phyloP scores from a whole-genome alignment of 1,140 invertebrate species.

The Pogonomyrmex californicus region DNA sequence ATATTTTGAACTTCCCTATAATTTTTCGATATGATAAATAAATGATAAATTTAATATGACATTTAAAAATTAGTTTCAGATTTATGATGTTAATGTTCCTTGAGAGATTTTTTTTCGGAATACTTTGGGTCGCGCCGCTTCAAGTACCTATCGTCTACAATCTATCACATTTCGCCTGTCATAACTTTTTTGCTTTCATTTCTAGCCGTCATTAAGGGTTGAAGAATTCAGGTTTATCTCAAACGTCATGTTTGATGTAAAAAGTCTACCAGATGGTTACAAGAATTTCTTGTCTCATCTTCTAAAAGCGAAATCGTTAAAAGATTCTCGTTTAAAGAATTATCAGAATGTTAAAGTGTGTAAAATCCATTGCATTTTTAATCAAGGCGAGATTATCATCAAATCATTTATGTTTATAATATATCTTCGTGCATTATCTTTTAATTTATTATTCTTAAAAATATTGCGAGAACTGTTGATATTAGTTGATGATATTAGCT shows the following conservation, averaged over 20 bases:
- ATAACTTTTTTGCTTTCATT: neutral
- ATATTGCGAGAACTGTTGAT: neutral
- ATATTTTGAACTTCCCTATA: neutral
- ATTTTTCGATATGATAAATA: neutral
- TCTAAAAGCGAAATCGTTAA: neutral
- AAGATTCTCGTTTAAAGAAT: neutral
- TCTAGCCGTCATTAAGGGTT: neutral
- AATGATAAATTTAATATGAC: neutral
- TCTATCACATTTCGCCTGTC: constrained; percentile 4
- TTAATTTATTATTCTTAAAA: neutral
- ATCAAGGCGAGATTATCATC: neutral
- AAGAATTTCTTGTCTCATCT: constrained; percentile 5
- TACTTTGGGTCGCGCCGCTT: neutral
- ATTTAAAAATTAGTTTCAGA: constrained; percentile 4
- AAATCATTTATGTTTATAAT: neutral
- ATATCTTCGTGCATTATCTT: neutral
- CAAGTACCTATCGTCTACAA: neutral
- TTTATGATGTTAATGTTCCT: neutral
- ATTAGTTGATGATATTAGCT: neutral
- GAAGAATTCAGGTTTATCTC: neutral
- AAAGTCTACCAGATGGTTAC: neutral
- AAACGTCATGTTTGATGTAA: neutral
- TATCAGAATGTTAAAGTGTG: neutral
- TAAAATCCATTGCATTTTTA: neutral
- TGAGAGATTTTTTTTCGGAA: constrained; percentile 19